Evolutionary conservation across 2,888 invertebrate genomes (phyloP).

Genomic region (Epinotia demarniana): DNA sequence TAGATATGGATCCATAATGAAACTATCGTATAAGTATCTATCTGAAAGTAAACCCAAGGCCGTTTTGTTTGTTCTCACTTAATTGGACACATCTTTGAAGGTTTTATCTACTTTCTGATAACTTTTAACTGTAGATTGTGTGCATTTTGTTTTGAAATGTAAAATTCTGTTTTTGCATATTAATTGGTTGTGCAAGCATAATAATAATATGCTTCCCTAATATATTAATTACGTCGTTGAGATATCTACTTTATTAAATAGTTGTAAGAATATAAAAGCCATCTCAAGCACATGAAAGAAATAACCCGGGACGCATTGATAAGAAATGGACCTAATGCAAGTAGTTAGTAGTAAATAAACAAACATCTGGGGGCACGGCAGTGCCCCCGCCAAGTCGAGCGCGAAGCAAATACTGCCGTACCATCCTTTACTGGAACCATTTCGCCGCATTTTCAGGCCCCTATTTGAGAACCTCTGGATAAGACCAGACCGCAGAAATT

Average conservation of each 20-base stretch:
- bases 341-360: too few relatives aligned
- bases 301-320: too few relatives aligned
- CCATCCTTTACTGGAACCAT: too few relatives aligned
- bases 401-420: too few relatives aligned
- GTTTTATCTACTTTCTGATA: conserved; percentile 14
- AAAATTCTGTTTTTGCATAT: background rate
- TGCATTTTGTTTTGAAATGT: background rate
- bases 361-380: too few relatives aligned
- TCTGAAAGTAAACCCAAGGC: conserved; percentile 6
- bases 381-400: too few relatives aligned
- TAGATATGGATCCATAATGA: background rate
- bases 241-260: background rate
- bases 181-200: background rate
- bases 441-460: too few relatives aligned
- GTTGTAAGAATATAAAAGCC: too few relatives aligned
- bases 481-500: too few relatives aligned
- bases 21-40: background rate
- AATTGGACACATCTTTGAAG: conserved; percentile 5
- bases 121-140: background rate
- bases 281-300: too few relatives aligned
- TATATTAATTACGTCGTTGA: background rate
- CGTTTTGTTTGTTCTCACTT: conserved; percentile 5
- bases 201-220: background rate
- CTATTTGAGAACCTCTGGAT: too few relatives aligned
- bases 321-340: too few relatives aligned